Evolutionary conservation across 2,113 vertebrate genomes (phyloP).

Genomic region (Holacanthus passer): DNA sequence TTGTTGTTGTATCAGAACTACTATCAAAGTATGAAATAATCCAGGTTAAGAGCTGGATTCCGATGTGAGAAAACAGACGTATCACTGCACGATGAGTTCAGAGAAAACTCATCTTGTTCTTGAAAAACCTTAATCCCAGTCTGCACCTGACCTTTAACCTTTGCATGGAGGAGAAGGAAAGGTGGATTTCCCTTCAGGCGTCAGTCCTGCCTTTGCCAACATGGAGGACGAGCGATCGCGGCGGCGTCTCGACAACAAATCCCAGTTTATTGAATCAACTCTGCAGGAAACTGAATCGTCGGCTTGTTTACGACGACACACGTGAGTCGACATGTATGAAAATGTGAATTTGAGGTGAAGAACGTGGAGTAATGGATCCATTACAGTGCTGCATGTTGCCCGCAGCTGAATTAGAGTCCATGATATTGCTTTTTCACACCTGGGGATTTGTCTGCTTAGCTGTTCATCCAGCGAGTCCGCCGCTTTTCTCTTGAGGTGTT

Average conservation of each 20-base stretch:
- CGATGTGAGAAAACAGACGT: neutral
- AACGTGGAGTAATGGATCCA: conserved; percentile 37
- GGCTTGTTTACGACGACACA: neutral
- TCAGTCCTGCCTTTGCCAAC: neutral
- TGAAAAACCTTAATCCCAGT: conserved; percentile 25
- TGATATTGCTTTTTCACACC: conserved; percentile 59
- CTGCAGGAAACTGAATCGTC: neutral
- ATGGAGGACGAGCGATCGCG: neutral
- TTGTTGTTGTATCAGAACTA: neutral
- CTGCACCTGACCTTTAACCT: conserved; percentile 41
- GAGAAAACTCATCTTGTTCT: conserved; percentile 10
- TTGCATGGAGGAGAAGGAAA: neutral
- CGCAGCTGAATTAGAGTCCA: conserved; percentile 21
- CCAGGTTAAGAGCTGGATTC: too few species aligned
- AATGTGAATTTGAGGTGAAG: conserved; percentile 5
- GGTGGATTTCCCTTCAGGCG: neutral
- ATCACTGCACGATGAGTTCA: neutral
- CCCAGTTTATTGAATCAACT: conserved; percentile 6
- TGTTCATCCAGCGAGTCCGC: conserved; percentile 37
- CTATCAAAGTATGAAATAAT: neutral
- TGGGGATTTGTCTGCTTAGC: conserved; percentile 56
- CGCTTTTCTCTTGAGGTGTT: conserved; percentile 30
- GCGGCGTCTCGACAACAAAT: neutral
- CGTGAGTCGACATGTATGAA: neutral
- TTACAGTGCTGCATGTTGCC: conserved; percentile 20